phyloP scores from a whole-genome alignment of 2,797 vertebrate genomes.

The Pygocentrus nattereri region DNA sequence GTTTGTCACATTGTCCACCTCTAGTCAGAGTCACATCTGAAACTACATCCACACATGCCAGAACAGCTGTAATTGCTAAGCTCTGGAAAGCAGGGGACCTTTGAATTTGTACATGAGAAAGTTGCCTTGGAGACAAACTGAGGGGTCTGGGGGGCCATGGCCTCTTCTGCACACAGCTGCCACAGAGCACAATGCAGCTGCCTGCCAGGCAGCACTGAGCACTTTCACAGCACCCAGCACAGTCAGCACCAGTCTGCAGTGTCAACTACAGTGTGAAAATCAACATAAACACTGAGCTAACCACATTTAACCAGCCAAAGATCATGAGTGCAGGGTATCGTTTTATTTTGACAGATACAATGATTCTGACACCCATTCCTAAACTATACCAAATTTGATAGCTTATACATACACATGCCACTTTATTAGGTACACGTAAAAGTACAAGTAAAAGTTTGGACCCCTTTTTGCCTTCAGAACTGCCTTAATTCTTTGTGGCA shows the following conservation, averaged over 20 bases:
- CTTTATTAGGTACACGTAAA: too few relatives aligned
- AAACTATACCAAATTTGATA: too few relatives aligned
- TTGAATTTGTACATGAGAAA: constrained; percentile 29
- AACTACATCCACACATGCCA: not conserved
- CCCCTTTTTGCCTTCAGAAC: too few relatives aligned
- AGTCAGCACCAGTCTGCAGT: not conserved
- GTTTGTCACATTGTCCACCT: too few relatives aligned
- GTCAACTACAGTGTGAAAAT: not conserved
- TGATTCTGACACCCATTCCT: too few relatives aligned
- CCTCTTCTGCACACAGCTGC: constrained; percentile 56
- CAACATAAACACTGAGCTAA: not conserved
- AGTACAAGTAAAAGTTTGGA: too few relatives aligned
- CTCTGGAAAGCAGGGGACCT: constrained; percentile 2
- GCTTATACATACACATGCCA: too few relatives aligned
- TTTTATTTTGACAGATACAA: too few relatives aligned
- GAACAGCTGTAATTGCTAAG: constrained; percentile 19
- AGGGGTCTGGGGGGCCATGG: constrained; percentile 28
- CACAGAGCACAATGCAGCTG: constrained; percentile 45
- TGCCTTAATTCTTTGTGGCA: too few relatives aligned
- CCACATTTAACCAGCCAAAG: too few relatives aligned
- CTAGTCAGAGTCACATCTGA: not conserved
- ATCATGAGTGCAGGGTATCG: not conserved
- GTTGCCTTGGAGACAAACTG: constrained; percentile 45
- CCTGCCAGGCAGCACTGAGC: not conserved
- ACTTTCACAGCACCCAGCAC: not conserved